Conservation (phyloP, 92 coral and sea anemone species). For the Umimayanthus chanpuru region DNA sequence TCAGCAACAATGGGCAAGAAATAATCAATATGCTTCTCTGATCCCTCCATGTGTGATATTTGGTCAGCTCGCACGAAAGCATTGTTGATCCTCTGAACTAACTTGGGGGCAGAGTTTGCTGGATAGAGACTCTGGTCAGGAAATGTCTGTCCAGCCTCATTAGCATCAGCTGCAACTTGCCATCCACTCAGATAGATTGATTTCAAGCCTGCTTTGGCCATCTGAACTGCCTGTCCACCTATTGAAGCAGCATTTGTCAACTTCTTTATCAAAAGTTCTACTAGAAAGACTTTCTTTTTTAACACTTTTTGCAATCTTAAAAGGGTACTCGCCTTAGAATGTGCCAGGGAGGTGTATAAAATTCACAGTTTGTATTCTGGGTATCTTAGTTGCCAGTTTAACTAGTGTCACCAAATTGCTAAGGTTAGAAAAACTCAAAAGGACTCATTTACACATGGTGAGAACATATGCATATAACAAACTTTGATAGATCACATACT, state of each 20-base stretch:
- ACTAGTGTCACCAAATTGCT: too few relatives aligned
- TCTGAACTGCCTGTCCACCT: conserved; percentile 98
- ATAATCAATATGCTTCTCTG: conserved; percentile 69
- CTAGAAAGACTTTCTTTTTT: too few relatives aligned
- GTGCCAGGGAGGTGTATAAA: neutral
- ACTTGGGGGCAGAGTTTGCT: conserved; percentile 91
- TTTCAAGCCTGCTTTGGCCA: conserved; percentile 95
- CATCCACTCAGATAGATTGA: conserved; percentile 98
- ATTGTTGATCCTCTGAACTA: conserved; percentile 96
- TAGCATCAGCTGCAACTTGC: conserved; percentile 99
- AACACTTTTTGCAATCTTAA: too few relatives aligned
- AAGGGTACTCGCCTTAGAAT: too few relatives aligned
- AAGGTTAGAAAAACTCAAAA: too few relatives aligned
- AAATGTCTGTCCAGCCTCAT: conserved; percentile 89
- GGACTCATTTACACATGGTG: too few relatives aligned
- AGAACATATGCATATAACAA: too few relatives aligned
- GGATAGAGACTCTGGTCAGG: conserved; percentile 99
- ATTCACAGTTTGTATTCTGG: neutral
- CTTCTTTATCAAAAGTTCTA: neutral
- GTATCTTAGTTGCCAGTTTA: too few relatives aligned
- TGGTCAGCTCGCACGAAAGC: conserved; percentile 95
- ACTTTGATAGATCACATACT: too few relatives aligned
- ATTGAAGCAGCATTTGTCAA: neutral
- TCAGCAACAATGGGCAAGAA: conserved; percentile 95
- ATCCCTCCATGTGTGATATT: conserved; percentile 95